These are phyloP conservation scores for Phyllotreta cruciferae DNA, from an alignment of 2,888 invertebrate species.

Conservation along the genomic window DNA sequence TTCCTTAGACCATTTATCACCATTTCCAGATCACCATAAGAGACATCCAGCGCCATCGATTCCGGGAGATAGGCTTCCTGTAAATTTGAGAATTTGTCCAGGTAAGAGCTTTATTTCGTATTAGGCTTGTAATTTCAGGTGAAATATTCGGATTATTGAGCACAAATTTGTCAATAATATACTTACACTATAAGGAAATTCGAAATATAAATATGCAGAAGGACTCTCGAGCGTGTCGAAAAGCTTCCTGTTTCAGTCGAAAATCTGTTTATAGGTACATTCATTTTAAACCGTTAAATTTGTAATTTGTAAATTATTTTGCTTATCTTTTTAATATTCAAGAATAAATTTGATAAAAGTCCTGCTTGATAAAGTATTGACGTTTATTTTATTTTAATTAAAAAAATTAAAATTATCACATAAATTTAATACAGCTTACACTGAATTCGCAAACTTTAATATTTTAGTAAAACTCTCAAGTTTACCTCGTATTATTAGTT, in stretches of 20 bases:
- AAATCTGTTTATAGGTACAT: background rate
- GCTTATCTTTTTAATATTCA: background rate
- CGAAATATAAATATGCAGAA: background rate
- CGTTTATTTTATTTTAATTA: too few relatives aligned
- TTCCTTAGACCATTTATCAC: too few relatives aligned
- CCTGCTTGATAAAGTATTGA: too few relatives aligned
- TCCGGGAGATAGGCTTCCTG: constrained; percentile 36
- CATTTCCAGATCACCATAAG: constrained; percentile 55
- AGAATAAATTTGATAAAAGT: too few relatives aligned
- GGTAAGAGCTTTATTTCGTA: constrained; percentile 2
- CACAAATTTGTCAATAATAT: background rate
- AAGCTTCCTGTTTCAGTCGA: constrained; percentile 1
- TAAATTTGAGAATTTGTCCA: constrained; percentile 1
- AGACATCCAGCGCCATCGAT: constrained; percentile 59
- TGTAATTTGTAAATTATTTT: background rate
- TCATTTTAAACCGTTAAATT: background rate
- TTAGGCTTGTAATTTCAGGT: background rate
- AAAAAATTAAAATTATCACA: too few relatives aligned
- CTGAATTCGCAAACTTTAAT: too few relatives aligned
- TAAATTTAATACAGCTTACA: too few relatives aligned
- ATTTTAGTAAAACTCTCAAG: too few relatives aligned
- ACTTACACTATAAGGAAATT: background rate
- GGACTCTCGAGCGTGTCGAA: too few relatives aligned
- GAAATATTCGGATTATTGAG: constrained; percentile 3
- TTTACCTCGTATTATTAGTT: too few relatives aligned